phyloP scores from a whole-genome alignment of 2,888 invertebrate species.

The Diadegma fenestrale region DNA sequence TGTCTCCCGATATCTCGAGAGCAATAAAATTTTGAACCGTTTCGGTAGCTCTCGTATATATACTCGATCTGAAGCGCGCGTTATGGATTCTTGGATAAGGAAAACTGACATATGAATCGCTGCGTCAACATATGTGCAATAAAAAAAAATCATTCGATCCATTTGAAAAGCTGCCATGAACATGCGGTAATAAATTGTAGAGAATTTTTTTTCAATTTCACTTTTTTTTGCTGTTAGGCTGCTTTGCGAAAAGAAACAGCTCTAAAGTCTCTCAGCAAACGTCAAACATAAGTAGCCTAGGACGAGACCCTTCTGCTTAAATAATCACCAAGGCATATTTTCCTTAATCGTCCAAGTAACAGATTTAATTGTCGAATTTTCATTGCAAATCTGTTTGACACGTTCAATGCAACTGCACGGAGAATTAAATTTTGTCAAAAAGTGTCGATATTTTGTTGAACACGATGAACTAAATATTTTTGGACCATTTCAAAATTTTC shows the following conservation, averaged over 20 bases:
- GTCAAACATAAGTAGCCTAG: no score
- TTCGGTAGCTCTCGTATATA: not conserved
- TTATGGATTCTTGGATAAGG: not conserved
- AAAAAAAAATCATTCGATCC: not conserved
- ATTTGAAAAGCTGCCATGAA: not conserved
- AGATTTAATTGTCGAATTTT: not conserved
- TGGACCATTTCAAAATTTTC: no score
- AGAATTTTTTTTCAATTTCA: not conserved
- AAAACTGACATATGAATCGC: not conserved
- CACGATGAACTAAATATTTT: no score
- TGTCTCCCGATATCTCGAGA: slow-evolving; percentile 30
- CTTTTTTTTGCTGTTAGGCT: not conserved
- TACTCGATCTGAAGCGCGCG: not conserved
- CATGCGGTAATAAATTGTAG: not conserved
- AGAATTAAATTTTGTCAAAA: no score
- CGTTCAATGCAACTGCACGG: not conserved
- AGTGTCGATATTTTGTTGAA: no score
- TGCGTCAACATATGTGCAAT: not conserved
- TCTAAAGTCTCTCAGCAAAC: no score
- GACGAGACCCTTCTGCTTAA: not conserved
- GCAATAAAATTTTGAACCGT: slow-evolving; percentile 29
- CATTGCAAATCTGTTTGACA: not conserved
- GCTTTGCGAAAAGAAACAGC: not conserved
- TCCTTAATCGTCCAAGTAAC: not conserved
- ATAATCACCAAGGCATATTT: not conserved